Evolutionary conservation across 1,140 invertebrate species (phyloP).

Genomic region (Sycophila sp.): DNA sequence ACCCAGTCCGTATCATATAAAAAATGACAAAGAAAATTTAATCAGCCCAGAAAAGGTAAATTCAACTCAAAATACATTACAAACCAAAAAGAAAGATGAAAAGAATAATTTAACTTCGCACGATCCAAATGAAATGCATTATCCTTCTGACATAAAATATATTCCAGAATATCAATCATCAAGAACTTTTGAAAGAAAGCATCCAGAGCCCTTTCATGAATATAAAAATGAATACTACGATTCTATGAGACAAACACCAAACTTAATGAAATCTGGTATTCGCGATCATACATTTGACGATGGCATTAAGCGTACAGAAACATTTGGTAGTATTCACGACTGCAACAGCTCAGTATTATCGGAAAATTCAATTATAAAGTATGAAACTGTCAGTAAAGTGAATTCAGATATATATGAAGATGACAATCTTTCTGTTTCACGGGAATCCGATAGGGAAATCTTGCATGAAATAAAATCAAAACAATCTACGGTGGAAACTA

Average conservation of each 20-base stretch:
- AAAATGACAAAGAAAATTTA: conserved; percentile 52
- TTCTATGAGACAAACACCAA: not conserved
- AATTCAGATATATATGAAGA: not conserved
- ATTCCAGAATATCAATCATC: too few relatives aligned
- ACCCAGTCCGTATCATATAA: conserved; percentile 52
- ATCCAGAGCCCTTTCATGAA: conserved; percentile 36
- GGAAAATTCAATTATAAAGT: not conserved
- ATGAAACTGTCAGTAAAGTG: not conserved
- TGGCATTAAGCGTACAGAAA: not conserved
- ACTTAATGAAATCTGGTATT: not conserved
- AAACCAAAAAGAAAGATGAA: conserved; percentile 42
- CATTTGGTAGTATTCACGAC: not conserved
- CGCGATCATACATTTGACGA: not conserved
- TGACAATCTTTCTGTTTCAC: not conserved
- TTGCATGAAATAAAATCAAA: not conserved
- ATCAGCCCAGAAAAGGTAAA: conserved; percentile 60
- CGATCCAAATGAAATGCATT: not conserved
- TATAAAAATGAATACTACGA: conserved; percentile 41
- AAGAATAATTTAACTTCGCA: not conserved
- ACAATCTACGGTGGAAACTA: not conserved
- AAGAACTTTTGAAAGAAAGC: conserved; percentile 39
- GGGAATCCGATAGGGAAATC: not conserved
- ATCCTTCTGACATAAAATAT: too few relatives aligned
- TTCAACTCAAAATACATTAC: conserved; percentile 58
- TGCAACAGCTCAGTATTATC: not conserved